Evolutionary conservation across 2,888 invertebrate genomes (phyloP).

Genomic region (Lochmaea capreae): DNA sequence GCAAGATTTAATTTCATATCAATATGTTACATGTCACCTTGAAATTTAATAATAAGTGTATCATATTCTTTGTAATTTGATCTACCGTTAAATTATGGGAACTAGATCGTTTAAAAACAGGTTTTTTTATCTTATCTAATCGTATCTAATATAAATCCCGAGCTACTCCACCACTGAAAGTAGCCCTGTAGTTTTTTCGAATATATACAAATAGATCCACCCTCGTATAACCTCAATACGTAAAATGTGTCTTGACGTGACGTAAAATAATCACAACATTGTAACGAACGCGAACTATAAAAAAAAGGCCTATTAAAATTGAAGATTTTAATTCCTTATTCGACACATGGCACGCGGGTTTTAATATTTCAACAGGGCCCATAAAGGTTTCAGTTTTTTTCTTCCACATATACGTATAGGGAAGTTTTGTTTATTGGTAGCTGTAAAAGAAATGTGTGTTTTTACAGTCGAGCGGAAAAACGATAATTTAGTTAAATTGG

Average conservation of each 20-base stretch:
- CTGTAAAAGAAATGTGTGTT: conserved; percentile 24
- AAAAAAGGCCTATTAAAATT: too few relatives aligned
- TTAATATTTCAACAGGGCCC: conserved; percentile 29
- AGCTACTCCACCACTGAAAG: too few relatives aligned
- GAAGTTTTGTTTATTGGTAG: conserved; percentile 26
- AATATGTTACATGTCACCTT: background rate
- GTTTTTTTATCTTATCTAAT: too few relatives aligned
- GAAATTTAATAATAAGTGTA: background rate
- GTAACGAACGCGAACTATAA: too few relatives aligned
- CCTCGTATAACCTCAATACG: too few relatives aligned
- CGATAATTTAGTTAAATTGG: background rate
- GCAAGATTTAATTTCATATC: conserved; percentile 36
- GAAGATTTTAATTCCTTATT: background rate
- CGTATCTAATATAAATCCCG: too few relatives aligned
- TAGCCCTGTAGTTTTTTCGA: too few relatives aligned
- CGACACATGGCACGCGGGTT: conserved; percentile 30
- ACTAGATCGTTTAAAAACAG: background rate
- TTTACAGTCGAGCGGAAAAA: conserved; percentile 22
- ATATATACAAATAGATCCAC: too few relatives aligned
- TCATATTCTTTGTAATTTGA: background rate
- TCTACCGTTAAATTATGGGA: background rate
- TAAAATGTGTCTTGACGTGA: too few relatives aligned
- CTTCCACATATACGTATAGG: conserved; percentile 1
- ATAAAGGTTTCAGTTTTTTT: conserved; percentile 21
- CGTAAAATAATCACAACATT: too few relatives aligned